Evolutionary conservation across 2,888 invertebrate species (phyloP).

Genomic region (Pandemis heparana): DNA sequence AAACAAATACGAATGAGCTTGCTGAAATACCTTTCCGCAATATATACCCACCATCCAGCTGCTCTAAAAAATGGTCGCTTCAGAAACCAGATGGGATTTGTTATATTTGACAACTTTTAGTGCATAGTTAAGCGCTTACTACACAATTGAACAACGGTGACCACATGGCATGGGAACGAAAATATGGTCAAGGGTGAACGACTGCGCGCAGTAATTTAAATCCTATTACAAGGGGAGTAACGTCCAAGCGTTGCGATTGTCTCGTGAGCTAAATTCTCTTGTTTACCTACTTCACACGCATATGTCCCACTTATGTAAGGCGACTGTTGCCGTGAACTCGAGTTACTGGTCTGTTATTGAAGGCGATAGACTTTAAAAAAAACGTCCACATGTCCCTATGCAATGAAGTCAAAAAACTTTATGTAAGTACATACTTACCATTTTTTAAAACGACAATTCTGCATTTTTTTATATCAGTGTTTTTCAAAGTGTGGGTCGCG

Average conservation of each 20-base stretch:
- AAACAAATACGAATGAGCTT: too few species aligned
- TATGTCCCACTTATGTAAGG: constrained; percentile 19
- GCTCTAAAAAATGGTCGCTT: not conserved
- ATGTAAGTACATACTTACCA: too few species aligned
- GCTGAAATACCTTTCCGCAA: too few species aligned
- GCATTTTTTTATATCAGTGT: too few species aligned
- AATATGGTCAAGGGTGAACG: constrained; percentile 37
- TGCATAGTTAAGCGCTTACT: not conserved
- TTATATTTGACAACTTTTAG: not conserved
- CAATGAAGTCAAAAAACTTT: too few species aligned
- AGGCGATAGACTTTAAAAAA: too few species aligned
- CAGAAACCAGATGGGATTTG: not conserved
- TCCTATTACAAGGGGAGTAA: not conserved
- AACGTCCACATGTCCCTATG: too few species aligned
- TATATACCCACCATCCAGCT: too few species aligned
- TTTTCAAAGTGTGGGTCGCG: too few species aligned
- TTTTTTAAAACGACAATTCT: too few species aligned
- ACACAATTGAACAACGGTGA: constrained; percentile 19
- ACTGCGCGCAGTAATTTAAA: not conserved
- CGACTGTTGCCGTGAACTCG: not conserved
- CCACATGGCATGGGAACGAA: constrained; percentile 31
- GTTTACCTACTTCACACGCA: constrained; percentile 32
- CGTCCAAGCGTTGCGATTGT: not conserved
- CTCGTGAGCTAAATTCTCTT: constrained; percentile 25
- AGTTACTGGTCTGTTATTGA: not conserved